phyloP scores from a whole-genome alignment of 30 jellyfish, hydroid and myxozoan species.

The Turritopsis rubra region DNA sequence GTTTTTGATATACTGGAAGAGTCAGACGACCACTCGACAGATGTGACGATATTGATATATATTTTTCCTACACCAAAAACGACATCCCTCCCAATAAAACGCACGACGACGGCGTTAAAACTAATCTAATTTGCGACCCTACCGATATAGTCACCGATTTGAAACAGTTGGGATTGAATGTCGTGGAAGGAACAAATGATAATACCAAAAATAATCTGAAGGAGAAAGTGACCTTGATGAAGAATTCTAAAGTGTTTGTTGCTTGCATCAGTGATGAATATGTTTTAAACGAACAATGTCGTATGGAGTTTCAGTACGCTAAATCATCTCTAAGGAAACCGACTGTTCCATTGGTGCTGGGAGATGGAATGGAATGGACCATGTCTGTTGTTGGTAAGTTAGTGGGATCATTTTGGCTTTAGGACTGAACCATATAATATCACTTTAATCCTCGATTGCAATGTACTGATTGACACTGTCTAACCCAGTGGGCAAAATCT shows the following conservation, averaged over 20 bases:
- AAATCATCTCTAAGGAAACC: constrained; percentile 59
- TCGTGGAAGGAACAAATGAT: constrained; percentile 31
- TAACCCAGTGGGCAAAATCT: too few species aligned
- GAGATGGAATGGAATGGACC: constrained; percentile 76
- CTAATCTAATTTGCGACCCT: constrained; percentile 39
- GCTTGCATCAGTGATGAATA: constrained; percentile 80
- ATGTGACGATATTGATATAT: constrained; percentile 11
- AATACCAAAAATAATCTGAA: constrained; percentile 34
- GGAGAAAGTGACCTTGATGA: constrained; percentile 40
- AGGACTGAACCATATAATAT: too few species aligned
- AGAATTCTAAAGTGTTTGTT: constrained; percentile 52
- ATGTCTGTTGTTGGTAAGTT: constrained; percentile 53
- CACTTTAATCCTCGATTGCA: too few species aligned
- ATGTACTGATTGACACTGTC: too few species aligned
- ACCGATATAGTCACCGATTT: constrained; percentile 27
- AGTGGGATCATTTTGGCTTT: too few species aligned
- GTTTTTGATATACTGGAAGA: constrained; percentile 55
- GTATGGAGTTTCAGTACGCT: constrained; percentile 75
- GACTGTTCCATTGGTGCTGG: constrained; percentile 62
- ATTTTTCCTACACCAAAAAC: constrained; percentile 4
- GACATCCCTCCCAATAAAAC: neutral
- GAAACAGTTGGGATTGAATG: constrained; percentile 41
- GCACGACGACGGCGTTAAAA: neutral
- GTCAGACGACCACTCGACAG: too few species aligned
- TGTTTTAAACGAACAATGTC: constrained; percentile 53